Conservation (phyloP, 2,113 vertebrate species). For the Ictalurus punctatus region DNA sequence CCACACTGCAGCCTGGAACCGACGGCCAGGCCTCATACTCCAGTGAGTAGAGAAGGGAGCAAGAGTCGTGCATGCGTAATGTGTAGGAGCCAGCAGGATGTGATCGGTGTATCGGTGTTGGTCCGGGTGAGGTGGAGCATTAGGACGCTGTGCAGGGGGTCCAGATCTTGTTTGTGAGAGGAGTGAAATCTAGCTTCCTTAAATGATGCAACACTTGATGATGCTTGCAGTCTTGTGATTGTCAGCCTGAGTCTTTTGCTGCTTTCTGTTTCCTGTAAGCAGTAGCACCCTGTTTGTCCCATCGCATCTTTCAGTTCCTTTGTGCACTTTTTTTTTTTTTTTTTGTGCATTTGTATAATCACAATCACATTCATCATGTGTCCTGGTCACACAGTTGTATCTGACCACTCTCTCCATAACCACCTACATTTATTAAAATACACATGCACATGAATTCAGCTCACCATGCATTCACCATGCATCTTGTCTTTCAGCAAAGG, state of each 20-base stretch:
- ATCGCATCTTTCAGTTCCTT: background rate
- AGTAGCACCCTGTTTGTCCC: background rate
- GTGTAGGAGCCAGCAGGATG: slow-evolving; percentile 3
- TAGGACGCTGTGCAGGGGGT: background rate
- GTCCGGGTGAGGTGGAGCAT: background rate
- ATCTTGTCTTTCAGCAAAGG: slow-evolving; percentile 74
- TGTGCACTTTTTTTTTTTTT: background rate
- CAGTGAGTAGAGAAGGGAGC: slow-evolving; percentile 84
- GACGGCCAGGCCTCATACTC: slow-evolving; percentile 68
- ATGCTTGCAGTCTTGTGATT: background rate
- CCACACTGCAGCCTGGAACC: slow-evolving; percentile 76
- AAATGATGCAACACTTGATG: background rate
- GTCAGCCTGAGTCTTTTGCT: background rate
- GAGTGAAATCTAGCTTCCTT: background rate
- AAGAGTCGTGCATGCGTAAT: slow-evolving; percentile 38
- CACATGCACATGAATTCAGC: background rate
- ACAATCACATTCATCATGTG: background rate
- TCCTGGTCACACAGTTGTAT: background rate
- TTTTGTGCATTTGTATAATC: background rate
- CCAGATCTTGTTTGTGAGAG: background rate
- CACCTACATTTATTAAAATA: slow-evolving; percentile 4
- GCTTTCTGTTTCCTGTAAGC: slow-evolving; percentile 14
- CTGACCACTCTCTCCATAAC: background rate
- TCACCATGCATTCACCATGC: background rate
- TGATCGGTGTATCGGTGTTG: background rate